phyloP scores from a whole-genome alignment of 2,797 vertebrate species.

The Potorous gilbertii region DNA sequence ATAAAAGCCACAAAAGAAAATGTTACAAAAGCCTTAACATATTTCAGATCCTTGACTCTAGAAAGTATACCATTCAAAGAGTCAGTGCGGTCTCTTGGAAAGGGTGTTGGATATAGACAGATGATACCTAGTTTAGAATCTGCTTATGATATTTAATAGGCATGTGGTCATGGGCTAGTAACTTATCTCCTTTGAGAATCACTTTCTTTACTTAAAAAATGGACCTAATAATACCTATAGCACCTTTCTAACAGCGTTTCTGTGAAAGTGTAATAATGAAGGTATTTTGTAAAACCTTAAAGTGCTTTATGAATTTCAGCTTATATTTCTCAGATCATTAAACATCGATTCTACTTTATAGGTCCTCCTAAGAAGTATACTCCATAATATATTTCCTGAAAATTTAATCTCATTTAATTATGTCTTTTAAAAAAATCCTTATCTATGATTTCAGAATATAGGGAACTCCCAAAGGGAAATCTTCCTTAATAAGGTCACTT shows the following conservation, averaged over 20 bases:
- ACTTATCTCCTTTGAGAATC: background rate
- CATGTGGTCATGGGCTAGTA: background rate
- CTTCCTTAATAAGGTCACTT: background rate
- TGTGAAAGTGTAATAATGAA: background rate
- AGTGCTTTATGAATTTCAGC: background rate
- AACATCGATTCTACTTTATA: background rate
- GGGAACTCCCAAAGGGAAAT: background rate
- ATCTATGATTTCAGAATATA: background rate
- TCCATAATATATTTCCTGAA: background rate
- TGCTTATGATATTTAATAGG: background rate
- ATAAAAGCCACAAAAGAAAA: slow-evolving; percentile 32
- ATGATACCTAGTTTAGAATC: background rate
- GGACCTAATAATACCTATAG: background rate
- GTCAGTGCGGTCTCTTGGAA: background rate
- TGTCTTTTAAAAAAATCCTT: background rate
- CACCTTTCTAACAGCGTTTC: background rate
- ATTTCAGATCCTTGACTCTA: background rate
- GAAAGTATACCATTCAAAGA: background rate
- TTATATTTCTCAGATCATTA: background rate
- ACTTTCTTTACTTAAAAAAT: background rate
- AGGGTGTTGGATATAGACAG: background rate
- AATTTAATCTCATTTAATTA: background rate
- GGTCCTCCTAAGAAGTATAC: background rate
- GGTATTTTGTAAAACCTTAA: background rate
- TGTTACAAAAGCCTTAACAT: background rate